Evolutionary conservation across 2,113 vertebrate species (phyloP), one percentile per base, ranked within the genome.

Genomic region (Elachura formosa): DNA sequence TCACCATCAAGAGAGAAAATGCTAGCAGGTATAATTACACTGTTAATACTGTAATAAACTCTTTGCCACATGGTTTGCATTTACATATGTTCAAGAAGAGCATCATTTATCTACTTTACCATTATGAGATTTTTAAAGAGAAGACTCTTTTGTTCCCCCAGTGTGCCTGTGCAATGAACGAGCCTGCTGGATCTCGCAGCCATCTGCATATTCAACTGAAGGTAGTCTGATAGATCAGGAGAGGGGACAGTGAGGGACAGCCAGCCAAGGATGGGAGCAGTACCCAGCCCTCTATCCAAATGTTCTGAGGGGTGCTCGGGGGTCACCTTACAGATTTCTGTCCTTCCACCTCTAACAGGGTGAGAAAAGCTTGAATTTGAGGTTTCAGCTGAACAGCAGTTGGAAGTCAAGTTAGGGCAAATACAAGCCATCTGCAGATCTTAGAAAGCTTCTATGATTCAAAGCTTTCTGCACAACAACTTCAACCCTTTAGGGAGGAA

Each of bases 311-410:
- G 9, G 3, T 49, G 10, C 43, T 49, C 26, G 8, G 17, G 17
- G 8, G 23, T 58, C 51, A 41, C 7, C 11, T 34, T 1, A 1
- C 21, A 71, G 21, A 18, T 71, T 84, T 74, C 55, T 66, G 7
- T 67, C 41, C 21, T 74, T 45, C 29, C 7, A 13, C 34, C 24
- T 46, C 36, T 31, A 45, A 22, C 0, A 0, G 31, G 5, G 26
- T n/a, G 21, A 63, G 36, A 52, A 56, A 29, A 80, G 2, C 12
- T 45, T 64, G 49, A 61, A 20, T 14, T 31, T 36, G 34, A 56
- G 20, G 10, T 56, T 89, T 73, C 46, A 81, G 31, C 51, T 81
- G 69, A 64, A 18, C 5, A 69, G 40, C 36, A 40, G 21, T 12
- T 62, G 36, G 12, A 88, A 72, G 29, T 54, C 22, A 62, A 63